Evolutionary conservation across 2,797 vertebrate species (phyloP), one percentile per base, ranked within the genome.

Genomic region (Mastacembelus armatus): DNA sequence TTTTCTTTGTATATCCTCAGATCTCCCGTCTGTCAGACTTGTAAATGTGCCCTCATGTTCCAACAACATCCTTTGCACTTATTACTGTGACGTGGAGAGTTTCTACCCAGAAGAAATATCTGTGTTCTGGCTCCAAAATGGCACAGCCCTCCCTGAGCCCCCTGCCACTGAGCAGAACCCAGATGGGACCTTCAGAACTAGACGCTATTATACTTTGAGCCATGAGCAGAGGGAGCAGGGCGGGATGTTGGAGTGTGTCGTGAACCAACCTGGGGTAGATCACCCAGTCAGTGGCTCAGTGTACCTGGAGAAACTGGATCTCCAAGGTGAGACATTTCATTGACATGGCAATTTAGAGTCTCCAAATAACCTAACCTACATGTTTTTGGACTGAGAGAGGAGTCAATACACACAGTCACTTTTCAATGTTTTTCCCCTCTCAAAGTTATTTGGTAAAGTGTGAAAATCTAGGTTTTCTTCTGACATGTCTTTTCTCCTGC

Each of bases 221-320:
- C 38, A 72, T 0, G 84, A 90, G 58, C 92, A 91, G 79, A 89
- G 92, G 68, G 86, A 81, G 68, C 71, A 86, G 81, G 56, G 93
- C 71, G 94, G 95, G 82, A 71, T 89, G 78, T 88, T 98, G 84
- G 83, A 86, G 65, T 95, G 94, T 78, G 73, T 83, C 0, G 19
- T 96, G 59, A 90, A 92, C 84, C 93, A 96, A 60, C 93, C 95
- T 59, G 85, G 94, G 72, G 65, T 93, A 42, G 29, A 86, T 55
- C 60, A 93, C 75, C 84, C 87, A 0, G 84, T 89, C 40, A 74
- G 22, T 2, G 63, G 49, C 18, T 78, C 87, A 12, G 82, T 61
- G 0, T 6, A 77, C 42, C 75, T 93, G 10, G 85, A 90, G 9
- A 63, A 52, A 21, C 58, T 89, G 50, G 90, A 91, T 50, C 74